Evolutionary conservation across 2,888 invertebrate species (phyloP), one percentile per base, ranked within the genome.

Genomic region (Stenotaenia linearis): DNA sequence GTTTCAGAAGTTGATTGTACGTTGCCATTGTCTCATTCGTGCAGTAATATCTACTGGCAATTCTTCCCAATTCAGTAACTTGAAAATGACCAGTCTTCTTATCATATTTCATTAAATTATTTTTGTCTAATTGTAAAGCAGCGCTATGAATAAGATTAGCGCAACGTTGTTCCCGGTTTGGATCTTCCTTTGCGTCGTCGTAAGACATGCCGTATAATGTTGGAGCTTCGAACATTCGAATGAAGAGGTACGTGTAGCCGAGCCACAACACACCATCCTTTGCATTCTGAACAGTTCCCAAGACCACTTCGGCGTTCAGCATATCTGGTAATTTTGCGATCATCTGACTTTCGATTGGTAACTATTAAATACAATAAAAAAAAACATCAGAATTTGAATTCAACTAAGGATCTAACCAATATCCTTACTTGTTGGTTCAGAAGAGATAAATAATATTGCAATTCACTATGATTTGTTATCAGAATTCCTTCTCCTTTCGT

Each of bases 41-140:
- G 85, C 97, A 96, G 88, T 99, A 99, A 89, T 94, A 99, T 88
- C 99, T 98, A 0, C 97, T 97, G 3, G 98, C 96, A 85, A 99
- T 99, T 45, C 99, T 91, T 0, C 99, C 99, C 10, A 98, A 88
- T 87, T 98, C 98, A 0, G 98, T 98, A 0, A 95, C 92, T 85
- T 93, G 93, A 82, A 94, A 92, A 84, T 91, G 90, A 0, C 98
- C 99, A 1, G 93, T 92, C 86, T 96, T 97, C 15, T 96, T 90
- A 84, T 98, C 99, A 86, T 98, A 99, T 83, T 97, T 96, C 15
- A 96, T 89, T 0, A 99, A 89, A n/a, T 97, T 96, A 84, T 95
- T 94, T 82, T 97, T 93, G 87, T 99, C 98, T 77, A 99, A 88
- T 81, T 93, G 89, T 35, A 92, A 87, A 0, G 97, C 97, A 0